phyloP scores from a whole-genome alignment of 2,888 invertebrate genomes.

The Physocephala rufipes region DNA sequence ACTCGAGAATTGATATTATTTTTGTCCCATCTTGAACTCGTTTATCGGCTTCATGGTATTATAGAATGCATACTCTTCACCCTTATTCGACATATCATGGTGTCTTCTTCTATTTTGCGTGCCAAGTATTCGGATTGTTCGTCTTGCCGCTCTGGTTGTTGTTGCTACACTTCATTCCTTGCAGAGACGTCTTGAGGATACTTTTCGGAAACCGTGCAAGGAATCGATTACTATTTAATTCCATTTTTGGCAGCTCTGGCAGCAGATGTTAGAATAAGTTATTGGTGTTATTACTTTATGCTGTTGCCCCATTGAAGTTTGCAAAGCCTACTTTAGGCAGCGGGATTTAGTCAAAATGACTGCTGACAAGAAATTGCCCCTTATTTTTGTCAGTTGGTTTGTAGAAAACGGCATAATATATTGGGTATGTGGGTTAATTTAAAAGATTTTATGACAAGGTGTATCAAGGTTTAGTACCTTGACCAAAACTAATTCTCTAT shows the following conservation, averaged over 20 bases:
- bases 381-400: constrained; percentile 8
- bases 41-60: no score
- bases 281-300: not conserved
- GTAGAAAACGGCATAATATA: no score
- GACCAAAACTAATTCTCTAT: no score
- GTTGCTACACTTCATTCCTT: no score
- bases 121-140: constrained; percentile 11
- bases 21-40: no score
- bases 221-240: constrained; percentile 22
- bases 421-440: no score
- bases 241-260: not conserved
- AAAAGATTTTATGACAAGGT: constrained; percentile 10
- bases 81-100: not conserved
- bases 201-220: not conserved
- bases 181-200: not conserved
- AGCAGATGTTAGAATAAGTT: constrained; percentile 15
- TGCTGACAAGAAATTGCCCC: constrained; percentile 21
- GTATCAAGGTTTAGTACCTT: no score
- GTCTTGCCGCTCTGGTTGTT: not conserved
- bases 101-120: not conserved
- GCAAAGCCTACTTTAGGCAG: not conserved
- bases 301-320: not conserved
- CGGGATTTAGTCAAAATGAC: not conserved
- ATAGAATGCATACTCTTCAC: not conserved
- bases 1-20: no score